A percentile compares a stretch with the other conserved stretches of the same genome.
phyloP scores from a whole-genome alignment of 2,113 vertebrate genomes.

The Otis tarda region DNA sequence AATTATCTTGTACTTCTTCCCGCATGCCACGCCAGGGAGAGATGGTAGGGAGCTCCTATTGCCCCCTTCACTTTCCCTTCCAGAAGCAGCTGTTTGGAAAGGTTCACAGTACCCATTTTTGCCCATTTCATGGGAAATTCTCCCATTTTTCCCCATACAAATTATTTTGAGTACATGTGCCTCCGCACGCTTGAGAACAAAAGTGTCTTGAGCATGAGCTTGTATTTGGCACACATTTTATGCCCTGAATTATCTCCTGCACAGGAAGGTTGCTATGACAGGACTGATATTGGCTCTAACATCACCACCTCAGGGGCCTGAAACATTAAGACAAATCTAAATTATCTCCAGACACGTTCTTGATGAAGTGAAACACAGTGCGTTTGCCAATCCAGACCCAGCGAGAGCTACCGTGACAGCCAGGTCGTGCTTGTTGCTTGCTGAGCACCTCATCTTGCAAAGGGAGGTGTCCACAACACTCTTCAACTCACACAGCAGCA shows the following conservation, averaged over 20 bases:
- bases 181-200: background rate
- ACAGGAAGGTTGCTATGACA: background rate
- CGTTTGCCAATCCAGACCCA: background rate
- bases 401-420: accelerated
- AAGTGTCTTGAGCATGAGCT: accelerated
- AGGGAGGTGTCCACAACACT: background rate
- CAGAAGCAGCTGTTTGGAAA: background rate
- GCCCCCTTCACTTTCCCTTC: background rate
- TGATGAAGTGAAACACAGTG: accelerated
- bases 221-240: background rate
- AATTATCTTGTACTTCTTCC: background rate
- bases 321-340: background rate
- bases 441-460: background rate
- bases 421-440: accelerated
- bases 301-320: background rate
- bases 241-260: background rate
- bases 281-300: background rate
- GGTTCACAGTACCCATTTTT: background rate
- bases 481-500: accelerated
- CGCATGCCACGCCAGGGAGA: accelerated
- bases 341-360: accelerated
- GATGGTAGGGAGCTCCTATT: background rate
- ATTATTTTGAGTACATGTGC: background rate
- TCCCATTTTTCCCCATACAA: background rate
- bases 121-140: background rate